Evolutionary conservation across 2,797 vertebrate genomes (phyloP).

Genomic region (Zenarchopterus dispar): DNA sequence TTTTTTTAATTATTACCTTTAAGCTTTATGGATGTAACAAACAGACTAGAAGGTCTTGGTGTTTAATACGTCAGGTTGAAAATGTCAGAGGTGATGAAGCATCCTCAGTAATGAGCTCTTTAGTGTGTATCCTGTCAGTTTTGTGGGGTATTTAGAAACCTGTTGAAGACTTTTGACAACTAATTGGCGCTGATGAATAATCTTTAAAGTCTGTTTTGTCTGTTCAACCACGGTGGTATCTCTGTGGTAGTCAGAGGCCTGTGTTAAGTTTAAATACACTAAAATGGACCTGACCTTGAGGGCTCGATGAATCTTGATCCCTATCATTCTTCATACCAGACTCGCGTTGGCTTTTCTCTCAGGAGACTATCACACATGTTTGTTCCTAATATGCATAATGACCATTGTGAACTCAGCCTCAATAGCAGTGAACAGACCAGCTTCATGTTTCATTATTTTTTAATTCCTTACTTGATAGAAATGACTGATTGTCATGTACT

Average conservation of each 20-base stretch:
- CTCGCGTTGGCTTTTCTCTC: slow-evolving; percentile 42
- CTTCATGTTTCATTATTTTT: neutral
- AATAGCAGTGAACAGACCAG: neutral
- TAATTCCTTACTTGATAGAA: slow-evolving; percentile 1
- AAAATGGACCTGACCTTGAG: slow-evolving; percentile 50
- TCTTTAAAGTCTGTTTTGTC: slow-evolving; percentile 39
- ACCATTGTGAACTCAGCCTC: neutral
- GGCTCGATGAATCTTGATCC: slow-evolving; percentile 60
- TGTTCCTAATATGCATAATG: neutral
- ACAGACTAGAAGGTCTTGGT: neutral
- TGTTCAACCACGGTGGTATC: slow-evolving; percentile 43
- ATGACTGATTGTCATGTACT: neutral
- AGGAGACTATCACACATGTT: slow-evolving; percentile 40
- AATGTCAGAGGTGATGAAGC: slow-evolving; percentile 12
- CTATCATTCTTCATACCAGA: slow-evolving; percentile 46
- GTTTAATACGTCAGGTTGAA: slow-evolving; percentile 27
- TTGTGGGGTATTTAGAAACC: slow-evolving; percentile 14
- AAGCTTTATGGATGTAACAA: slow-evolving; percentile 36
- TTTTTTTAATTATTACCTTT: slow-evolving; percentile 30
- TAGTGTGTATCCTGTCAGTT: slow-evolving; percentile 17
- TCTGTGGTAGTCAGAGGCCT: slow-evolving; percentile 60
- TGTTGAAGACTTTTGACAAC: slow-evolving; percentile 8
- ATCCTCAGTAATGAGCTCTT: slow-evolving; percentile 3
- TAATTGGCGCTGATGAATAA: slow-evolving; percentile 21
- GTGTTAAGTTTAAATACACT: slow-evolving; percentile 53